Base-by-base conservation (phyloP, 2,113 vertebrate species). In the Passer montanus region DNA sequence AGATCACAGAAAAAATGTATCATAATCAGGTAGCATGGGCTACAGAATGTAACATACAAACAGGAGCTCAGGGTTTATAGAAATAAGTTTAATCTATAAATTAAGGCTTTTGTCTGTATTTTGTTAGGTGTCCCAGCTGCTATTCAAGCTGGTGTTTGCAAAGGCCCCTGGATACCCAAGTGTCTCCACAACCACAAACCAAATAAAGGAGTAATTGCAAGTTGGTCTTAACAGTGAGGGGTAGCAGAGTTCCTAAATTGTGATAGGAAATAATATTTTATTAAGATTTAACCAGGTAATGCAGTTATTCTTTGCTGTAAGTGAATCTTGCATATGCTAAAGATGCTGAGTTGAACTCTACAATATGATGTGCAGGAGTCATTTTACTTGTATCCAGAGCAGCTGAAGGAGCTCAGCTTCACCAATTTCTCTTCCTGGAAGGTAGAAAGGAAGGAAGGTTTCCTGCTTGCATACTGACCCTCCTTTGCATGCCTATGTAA, bases 21-120 rank as follows among this genome's bases (percentile, higher is more conserved):
- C 18, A 20, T 49, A 43, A 60, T 66, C n/a, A 43, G 60, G 20
- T 50, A 46, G 4, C 0, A 0, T 22, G 8, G 15, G 22, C 30
- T 84, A 14, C 13, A 75, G 20, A 83, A 52, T 15, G 39, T 12
- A 73, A 24, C 7, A 47, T 30, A 7, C n/a, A 67, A 76, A 91
- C 2, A 43, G 62, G 30, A 80, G 41, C 7, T 68, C 26, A 10
- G 13, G 3, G 6, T 37, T 70, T 50, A 35, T 60, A 55, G 63
- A 82, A 86, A 55, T 59, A 1, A 26, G 11, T 83, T 60, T 62
- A 56, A 70, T 70, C 33, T 69, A 35, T 39, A 74, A 50, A 47
- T 50, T 3, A 55, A 23, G n/a, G 33, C 35, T 19, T 86, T 46
- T 52, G 14, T 0, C 28, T 59, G 44, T 59, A 35, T 16, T 9